Conservation (phyloP, 2,888 invertebrate species). For the Caenorhabditis sulstoni region DNA sequence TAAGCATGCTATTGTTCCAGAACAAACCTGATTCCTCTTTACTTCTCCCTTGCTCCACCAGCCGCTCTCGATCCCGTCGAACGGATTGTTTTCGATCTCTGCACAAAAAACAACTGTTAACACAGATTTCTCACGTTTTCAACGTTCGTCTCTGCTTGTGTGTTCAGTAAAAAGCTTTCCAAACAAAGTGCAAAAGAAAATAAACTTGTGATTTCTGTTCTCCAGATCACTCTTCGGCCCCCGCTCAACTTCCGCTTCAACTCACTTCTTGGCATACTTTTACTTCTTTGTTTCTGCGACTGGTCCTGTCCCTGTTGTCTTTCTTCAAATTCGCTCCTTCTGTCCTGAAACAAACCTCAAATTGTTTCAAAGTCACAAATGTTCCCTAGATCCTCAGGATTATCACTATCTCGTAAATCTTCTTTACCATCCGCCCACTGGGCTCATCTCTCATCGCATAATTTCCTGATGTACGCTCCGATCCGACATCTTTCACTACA, state of each 20-base stretch:
- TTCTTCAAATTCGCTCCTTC: slow-evolving; percentile 37
- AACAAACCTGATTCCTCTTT: slow-evolving; percentile 65
- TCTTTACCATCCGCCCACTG: slow-evolving; percentile 28
- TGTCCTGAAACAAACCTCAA: slow-evolving; percentile 14
- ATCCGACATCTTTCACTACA: slow-evolving; percentile 27
- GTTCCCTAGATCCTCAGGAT: no score
- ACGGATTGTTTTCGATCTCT: slow-evolving; percentile 70
- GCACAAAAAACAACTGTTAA: background rate
- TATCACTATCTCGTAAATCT: background rate
- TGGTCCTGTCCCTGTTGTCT: slow-evolving; percentile 32
- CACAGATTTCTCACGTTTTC: no score
- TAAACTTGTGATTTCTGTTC: no score
- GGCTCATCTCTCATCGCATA: slow-evolving; percentile 38
- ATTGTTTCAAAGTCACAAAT: background rate
- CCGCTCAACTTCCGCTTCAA: slow-evolving; percentile 23
- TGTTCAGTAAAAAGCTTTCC: background rate
- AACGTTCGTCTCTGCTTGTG: background rate
- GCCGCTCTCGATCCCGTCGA: slow-evolving; percentile 71
- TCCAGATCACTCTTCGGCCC: no score
- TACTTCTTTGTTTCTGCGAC: slow-evolving; percentile 61
- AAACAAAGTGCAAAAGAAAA: background rate
- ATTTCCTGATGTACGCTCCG: slow-evolving; percentile 25
- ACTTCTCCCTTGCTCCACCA: slow-evolving; percentile 73
- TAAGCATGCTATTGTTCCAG: slow-evolving; percentile 10
- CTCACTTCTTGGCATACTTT: slow-evolving; percentile 65